phyloP scores from a whole-genome alignment of 1,140 invertebrate species.

The Solen grandis region DNA sequence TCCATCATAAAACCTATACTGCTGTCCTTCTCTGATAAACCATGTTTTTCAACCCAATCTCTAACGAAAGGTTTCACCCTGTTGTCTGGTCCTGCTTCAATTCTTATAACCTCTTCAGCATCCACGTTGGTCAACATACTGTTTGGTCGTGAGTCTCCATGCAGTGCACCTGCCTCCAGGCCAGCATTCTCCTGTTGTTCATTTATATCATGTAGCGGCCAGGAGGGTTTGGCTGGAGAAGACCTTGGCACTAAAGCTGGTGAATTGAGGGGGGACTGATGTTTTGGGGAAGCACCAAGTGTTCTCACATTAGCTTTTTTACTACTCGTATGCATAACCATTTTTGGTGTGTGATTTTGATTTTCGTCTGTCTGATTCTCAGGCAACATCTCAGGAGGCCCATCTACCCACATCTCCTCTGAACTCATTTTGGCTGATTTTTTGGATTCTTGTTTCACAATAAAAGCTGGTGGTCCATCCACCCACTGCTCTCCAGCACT shows the following conservation, averaged over 20 bases:
- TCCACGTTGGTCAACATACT: constrained; percentile 66
- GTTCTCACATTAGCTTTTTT: constrained; percentile 53
- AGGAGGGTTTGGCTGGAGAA: constrained; percentile 55
- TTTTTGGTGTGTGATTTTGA: constrained; percentile 44
- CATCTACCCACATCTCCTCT: constrained; percentile 97
- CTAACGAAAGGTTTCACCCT: constrained; percentile 74
- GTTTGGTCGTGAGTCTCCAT: constrained; percentile 67
- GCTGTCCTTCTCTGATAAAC: constrained; percentile 33
- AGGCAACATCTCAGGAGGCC: constrained; percentile 83
- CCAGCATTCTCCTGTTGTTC: constrained; percentile 73
- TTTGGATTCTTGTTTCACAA: constrained; percentile 63
- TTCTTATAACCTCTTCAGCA: constrained; percentile 47
- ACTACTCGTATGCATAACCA: constrained; percentile 62
- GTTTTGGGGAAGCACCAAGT: constrained; percentile 55
- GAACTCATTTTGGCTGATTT: constrained; percentile 84
- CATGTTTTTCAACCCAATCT: constrained; percentile 77
- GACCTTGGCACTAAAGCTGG: constrained; percentile 53
- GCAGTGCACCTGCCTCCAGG: constrained; percentile 64
- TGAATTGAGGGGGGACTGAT: constrained; percentile 45
- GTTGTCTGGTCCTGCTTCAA: constrained; percentile 35
- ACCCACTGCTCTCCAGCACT: constrained; percentile 75
- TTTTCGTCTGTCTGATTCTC: constrained; percentile 50
- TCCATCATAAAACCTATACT: constrained; percentile 57
- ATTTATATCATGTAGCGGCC: constrained; percentile 60
- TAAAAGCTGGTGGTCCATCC: constrained; percentile 77